phyloP scores from a whole-genome alignment of 2,797 vertebrate species.

The Hyperoplus immaculatus region DNA sequence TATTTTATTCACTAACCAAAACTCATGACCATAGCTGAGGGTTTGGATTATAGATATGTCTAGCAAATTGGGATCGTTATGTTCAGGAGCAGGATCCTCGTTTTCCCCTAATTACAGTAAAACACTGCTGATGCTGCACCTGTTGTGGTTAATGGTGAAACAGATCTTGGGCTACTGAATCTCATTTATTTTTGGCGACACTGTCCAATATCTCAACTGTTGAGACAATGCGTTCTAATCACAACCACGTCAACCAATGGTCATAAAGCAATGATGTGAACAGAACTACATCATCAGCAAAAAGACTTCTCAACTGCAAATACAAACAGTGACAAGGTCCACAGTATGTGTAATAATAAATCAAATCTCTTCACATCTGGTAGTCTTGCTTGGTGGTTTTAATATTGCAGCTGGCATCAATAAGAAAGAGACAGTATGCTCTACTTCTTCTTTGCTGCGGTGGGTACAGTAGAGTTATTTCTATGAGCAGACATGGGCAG shows the following conservation, averaged over 20 bases:
- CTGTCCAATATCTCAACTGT: background rate
- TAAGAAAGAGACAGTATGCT: constrained; percentile 15
- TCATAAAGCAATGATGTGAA: background rate
- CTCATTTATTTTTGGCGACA: background rate
- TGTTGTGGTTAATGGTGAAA: background rate
- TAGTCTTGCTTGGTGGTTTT: constrained; percentile 22
- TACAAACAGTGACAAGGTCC: background rate
- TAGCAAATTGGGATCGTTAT: background rate
- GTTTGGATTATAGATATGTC: background rate
- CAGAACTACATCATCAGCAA: background rate
- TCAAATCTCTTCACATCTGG: constrained; percentile 31
- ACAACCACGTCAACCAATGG: background rate
- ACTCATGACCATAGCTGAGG: background rate
- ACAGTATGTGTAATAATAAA: constrained; percentile 6
- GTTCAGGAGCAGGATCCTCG: background rate
- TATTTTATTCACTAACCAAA: background rate
- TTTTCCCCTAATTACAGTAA: background rate
- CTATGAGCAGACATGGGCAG: constrained; percentile 24
- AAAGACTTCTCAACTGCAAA: constrained; percentile 4
- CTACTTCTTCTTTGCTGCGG: constrained; percentile 42
- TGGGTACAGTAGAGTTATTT: constrained; percentile 40
- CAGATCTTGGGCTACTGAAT: background rate
- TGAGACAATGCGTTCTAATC: background rate
- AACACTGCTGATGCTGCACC: background rate
- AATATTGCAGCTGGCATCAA: constrained; percentile 47